phyloP scores from a whole-genome alignment of 37 sponge, comb jelly and placozoan species.

The Ianthella basta region DNA sequence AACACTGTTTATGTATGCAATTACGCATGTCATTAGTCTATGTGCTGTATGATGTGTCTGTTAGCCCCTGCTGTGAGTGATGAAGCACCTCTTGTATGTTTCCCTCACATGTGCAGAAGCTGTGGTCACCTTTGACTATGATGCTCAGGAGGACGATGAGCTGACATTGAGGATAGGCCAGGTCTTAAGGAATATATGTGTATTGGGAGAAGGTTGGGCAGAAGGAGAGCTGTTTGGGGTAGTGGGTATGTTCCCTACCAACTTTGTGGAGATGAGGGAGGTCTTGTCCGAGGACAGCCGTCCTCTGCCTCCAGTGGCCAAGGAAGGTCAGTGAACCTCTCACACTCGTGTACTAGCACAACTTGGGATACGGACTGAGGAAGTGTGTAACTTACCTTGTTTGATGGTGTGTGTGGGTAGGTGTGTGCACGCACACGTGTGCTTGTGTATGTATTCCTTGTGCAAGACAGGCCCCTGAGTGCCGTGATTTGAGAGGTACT shows the following conservation, averaged over 20 bases:
- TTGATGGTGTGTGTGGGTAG: not conserved
- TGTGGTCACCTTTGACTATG: conserved; percentile 64
- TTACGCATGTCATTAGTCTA: too few relatives aligned
- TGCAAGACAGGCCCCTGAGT: too few relatives aligned
- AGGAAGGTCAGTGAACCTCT: too few relatives aligned
- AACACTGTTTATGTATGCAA: too few relatives aligned
- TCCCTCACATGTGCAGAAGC: conserved; percentile 63
- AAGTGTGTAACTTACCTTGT: too few relatives aligned
- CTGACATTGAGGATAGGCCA: conserved; percentile 62
- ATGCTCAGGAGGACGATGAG: conserved; percentile 70
- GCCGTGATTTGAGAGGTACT: too few relatives aligned
- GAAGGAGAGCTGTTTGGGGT: conserved; percentile 64
- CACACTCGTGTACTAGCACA: too few relatives aligned
- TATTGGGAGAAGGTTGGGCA: conserved; percentile 76
- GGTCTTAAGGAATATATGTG: conserved; percentile 48
- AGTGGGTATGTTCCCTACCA: conserved; percentile 75
- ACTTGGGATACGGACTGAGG: too few relatives aligned
- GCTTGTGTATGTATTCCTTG: not conserved
- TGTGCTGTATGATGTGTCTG: too few relatives aligned
- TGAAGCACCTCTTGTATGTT: too few relatives aligned
- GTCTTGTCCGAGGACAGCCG: not conserved
- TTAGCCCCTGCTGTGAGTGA: too few relatives aligned
- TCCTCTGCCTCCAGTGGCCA: conserved; percentile 25
- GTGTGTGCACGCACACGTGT: conserved; percentile 15
- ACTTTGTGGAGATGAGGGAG: conserved; percentile 63